These are phyloP conservation scores for Thrips palmi DNA, from an alignment of 1,140 invertebrate genomes.

Conservation along the genomic window DNA sequence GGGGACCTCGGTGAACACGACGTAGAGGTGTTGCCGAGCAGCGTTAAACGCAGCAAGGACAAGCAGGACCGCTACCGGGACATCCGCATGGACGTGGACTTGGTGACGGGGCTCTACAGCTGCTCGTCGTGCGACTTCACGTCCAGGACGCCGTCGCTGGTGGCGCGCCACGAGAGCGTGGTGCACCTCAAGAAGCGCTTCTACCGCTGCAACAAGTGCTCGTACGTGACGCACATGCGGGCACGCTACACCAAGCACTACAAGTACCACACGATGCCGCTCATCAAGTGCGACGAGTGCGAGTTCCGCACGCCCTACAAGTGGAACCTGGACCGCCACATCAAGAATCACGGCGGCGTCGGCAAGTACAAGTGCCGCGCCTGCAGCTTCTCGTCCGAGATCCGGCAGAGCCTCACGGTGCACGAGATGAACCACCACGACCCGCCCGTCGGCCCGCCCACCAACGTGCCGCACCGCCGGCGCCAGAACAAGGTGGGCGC, in stretches of 20 bases:
- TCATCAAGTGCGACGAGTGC: conserved; percentile 83
- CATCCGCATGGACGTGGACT: too few species aligned
- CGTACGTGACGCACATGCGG: conserved; percentile 76
- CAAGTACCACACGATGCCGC: conserved; percentile 85
- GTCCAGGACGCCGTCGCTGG: conserved; percentile 20
- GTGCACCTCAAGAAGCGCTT: conserved; percentile 42
- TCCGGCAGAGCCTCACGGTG: conserved; percentile 78
- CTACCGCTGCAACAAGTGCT: conserved; percentile 74
- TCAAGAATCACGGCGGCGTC: conserved; percentile 69
- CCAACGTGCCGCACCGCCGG: conserved; percentile 23
- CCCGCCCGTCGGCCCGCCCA: conserved; percentile 42
- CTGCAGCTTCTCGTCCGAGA: conserved; percentile 83
- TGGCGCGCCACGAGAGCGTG: conserved; percentile 29
- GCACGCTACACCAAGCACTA: conserved; percentile 81
- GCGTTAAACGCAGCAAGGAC: conserved; percentile 22
- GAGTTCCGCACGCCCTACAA: conserved; percentile 85
- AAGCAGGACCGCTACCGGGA: too few species aligned
- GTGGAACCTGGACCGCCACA: conserved; percentile 84
- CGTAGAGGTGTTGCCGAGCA: conserved; percentile 18
- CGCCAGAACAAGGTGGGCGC: conserved; percentile 49
- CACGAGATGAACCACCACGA: conserved; percentile 81
- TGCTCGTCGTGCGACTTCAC: conserved; percentile 24
- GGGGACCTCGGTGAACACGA: conserved; percentile 15
- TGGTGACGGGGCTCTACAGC: conserved; percentile 11
- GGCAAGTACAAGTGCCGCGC: conserved; percentile 67